A percentile compares a stretch with the other conserved stretches of the same genome.
These are phyloP conservation scores for Pogonus chalceus DNA, from an alignment of 1,140 invertebrate genomes.

Conservation along the genomic window DNA sequence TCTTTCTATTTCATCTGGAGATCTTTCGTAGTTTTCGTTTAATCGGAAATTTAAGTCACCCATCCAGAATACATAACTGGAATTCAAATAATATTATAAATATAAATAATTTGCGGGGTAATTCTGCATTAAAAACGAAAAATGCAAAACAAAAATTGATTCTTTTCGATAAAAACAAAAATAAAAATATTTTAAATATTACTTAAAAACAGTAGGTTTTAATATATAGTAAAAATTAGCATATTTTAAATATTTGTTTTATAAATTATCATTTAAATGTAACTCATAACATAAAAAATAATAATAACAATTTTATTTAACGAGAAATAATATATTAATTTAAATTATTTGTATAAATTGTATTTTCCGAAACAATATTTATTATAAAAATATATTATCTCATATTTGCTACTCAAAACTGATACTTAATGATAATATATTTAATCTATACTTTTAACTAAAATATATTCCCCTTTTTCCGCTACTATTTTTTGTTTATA, in stretches of 20 bases:
- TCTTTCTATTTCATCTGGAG: conserved; percentile 55
- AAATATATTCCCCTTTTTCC: background rate
- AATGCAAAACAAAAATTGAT: too few species aligned
- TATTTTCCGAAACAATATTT: too few species aligned
- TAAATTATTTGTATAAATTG: too few species aligned
- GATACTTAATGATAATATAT: background rate
- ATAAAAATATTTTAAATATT: too few species aligned
- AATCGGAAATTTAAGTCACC: conserved; percentile 91
- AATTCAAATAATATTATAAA: conserved; percentile 21
- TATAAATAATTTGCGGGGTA: too few species aligned
- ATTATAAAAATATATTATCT: background rate
- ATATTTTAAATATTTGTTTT: too few species aligned
- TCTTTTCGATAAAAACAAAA: background rate
- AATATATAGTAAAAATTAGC: too few species aligned
- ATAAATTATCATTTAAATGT: conserved; percentile 1
- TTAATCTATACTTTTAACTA: background rate
- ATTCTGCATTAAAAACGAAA: too few species aligned
- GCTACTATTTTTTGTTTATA: background rate
- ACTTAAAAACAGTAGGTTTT: too few species aligned
- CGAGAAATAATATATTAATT: too few species aligned
- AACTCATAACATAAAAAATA: too few species aligned
- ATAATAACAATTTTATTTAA: too few species aligned
- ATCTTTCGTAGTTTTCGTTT: conserved; percentile 43
- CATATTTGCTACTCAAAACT: background rate
- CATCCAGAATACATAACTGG: conserved; percentile 88